Conservation (phyloP, 2,797 vertebrate genomes). For the Sciurus vulgaris region DNA sequence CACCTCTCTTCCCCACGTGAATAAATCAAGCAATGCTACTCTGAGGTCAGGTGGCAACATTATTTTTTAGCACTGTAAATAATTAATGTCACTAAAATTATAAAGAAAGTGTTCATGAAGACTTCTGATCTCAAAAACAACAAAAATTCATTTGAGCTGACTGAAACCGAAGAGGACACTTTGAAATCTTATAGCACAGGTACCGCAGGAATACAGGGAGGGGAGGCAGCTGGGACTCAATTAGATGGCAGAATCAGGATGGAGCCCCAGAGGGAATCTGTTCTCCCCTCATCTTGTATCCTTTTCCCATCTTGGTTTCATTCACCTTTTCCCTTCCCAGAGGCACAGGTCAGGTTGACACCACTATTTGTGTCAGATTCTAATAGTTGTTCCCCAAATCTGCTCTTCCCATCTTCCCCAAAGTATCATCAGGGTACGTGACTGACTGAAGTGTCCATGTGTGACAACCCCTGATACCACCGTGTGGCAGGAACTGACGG, state of each 20-base stretch:
- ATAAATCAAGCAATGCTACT: not conserved
- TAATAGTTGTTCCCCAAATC: not conserved
- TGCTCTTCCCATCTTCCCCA: not conserved
- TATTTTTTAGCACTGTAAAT: not conserved
- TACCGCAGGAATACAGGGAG: not conserved
- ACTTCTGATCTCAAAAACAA: not conserved
- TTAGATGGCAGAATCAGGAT: not conserved
- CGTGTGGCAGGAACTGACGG: no score
- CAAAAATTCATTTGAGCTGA: not conserved
- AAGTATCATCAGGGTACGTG: not conserved
- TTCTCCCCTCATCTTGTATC: not conserved
- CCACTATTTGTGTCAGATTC: not conserved
- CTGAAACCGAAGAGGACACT: not conserved
- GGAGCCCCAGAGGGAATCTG: not conserved
- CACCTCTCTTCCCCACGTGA: rapidly evolving
- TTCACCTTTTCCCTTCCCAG: not conserved
- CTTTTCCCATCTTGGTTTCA: not conserved
- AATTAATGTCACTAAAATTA: not conserved
- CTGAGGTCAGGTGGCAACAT: not conserved
- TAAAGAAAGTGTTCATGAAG: not conserved
- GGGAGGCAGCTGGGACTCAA: not conserved
- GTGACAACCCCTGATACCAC: not conserved
- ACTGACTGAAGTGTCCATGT: not conserved
- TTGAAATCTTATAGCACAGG: not conserved
- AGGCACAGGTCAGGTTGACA: not conserved